Evolutionary conservation across 1,140 invertebrate genomes (phyloP).

Genomic region (Polypedilum vanderplanki): DNA sequence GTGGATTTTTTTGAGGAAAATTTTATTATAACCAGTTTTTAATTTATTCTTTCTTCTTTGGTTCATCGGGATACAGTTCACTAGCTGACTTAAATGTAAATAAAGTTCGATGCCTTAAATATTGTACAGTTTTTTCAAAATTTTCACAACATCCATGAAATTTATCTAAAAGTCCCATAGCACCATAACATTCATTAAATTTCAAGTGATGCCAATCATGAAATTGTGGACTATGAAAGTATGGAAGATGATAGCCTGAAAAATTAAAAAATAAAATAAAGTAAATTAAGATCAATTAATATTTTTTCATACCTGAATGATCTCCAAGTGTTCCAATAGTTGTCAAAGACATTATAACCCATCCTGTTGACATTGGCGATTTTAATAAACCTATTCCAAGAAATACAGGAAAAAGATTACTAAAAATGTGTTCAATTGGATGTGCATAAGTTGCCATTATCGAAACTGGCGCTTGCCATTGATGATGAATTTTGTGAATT

Average conservation of each 20-base stretch:
- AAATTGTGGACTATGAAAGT: conserved; percentile 76
- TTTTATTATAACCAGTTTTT: not conserved
- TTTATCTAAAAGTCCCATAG: not conserved
- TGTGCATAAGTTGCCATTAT: conserved; percentile 79
- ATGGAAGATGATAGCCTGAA: conserved; percentile 74
- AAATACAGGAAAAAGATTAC: conserved; percentile 72
- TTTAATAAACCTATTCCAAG: conserved; percentile 68
- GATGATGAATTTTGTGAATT: conserved; percentile 79
- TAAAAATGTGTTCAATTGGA: conserved; percentile 78
- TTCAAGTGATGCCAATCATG: conserved; percentile 87
- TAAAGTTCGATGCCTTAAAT: not conserved
- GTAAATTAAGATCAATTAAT: no score
- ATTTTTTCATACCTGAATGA: conserved; percentile 58
- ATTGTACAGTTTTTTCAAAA: not conserved
- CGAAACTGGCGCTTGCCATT: conserved; percentile 74
- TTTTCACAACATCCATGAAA: not conserved
- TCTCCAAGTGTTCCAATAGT: conserved; percentile 74
- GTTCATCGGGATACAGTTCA: not conserved
- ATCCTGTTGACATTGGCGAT: conserved; percentile 69
- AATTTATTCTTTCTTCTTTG: not conserved
- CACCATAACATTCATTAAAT: conserved; percentile 42
- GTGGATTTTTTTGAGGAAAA: not conserved
- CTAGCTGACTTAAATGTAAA: not conserved
- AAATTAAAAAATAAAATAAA: no score
- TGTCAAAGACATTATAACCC: conserved; percentile 73